phyloP scores from a whole-genome alignment of 2,888 invertebrate species.

The Boloria selene region DNA sequence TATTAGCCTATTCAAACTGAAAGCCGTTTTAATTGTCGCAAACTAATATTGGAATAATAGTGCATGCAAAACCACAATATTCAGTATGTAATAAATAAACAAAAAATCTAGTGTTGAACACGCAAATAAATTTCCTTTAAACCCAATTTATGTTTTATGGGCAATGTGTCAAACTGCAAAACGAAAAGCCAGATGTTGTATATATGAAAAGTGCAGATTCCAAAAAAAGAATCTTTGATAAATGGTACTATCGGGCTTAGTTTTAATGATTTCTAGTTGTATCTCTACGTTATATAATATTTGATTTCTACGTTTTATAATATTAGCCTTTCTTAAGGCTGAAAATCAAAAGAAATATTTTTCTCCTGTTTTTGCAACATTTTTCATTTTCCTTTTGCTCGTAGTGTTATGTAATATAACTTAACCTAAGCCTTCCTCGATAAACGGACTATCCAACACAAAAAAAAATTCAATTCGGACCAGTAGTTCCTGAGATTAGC shows the following conservation, averaged over 20 bases:
- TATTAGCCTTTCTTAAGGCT: too few species aligned
- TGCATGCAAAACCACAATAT: neutral
- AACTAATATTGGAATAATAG: too few species aligned
- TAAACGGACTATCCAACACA: too few species aligned
- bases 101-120: neutral
- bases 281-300: conserved; percentile 4
- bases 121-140: conserved; percentile 17
- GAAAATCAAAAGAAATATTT: too few species aligned
- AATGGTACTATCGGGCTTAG: neutral
- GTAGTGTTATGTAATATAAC: too few species aligned
- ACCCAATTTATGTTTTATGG: conserved; percentile 23
- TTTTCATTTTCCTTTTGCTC: too few species aligned
- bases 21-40: too few species aligned
- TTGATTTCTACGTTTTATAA: conserved; percentile 11
- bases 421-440: too few species aligned
- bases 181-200: neutral
- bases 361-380: too few species aligned
- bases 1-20: too few species aligned
- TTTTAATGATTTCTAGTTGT: conserved; percentile 14
- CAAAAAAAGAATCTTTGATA: conserved; percentile 1
- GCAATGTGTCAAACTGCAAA: conserved; percentile 11
- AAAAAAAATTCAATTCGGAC: too few species aligned
- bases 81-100: neutral
- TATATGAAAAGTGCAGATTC: neutral
- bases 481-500: too few species aligned